Percentiles rank a stretch among this genome's conserved stretches.
Evolutionary conservation across 2,888 invertebrate genomes (phyloP).

Genomic region (Dichetophora obliterata): DNA sequence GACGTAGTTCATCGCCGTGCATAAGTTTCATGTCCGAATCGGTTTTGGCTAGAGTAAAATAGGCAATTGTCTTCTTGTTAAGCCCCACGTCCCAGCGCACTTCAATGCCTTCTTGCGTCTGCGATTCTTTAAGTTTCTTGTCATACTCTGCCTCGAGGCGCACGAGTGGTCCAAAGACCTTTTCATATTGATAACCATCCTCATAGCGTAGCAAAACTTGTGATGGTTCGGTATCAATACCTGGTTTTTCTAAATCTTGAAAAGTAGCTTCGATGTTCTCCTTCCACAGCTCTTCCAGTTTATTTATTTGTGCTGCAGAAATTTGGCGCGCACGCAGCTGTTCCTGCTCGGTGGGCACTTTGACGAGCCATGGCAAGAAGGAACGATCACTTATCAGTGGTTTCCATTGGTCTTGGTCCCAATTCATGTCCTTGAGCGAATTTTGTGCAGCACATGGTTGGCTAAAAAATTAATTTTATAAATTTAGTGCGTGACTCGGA

Average conservation of each 20-base stretch:
- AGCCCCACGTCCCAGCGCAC: conserved; percentile 99
- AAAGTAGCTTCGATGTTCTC: conserved; percentile 98
- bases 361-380: conserved; percentile 96
- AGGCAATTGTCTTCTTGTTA: conserved; percentile 98
- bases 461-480: conserved; percentile 58
- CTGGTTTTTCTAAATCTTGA: conserved; percentile 97
- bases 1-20: conserved; percentile 97
- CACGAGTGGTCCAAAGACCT: conserved; percentile 96
- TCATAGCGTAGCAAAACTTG: conserved; percentile 86
- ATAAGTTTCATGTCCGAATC: conserved; percentile 99
- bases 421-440: conserved; percentile 98
- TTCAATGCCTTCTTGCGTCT: conserved; percentile 97
- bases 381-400: conserved; percentile 96
- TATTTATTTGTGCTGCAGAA: conserved; percentile 96
- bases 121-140: conserved; percentile 96
- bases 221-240: conserved; percentile 97
- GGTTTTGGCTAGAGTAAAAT: conserved; percentile 96
- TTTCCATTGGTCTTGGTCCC: conserved; percentile 99
- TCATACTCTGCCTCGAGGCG: conserved; percentile 99
- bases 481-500: no score
- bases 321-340: conserved; percentile 96
- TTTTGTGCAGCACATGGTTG: conserved; percentile 99
- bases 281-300: conserved; percentile 98
- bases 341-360: conserved; percentile 97
- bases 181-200: conserved; percentile 99